Conservation (phyloP, 2,797 vertebrate genomes). For the Paguma larvata region DNA sequence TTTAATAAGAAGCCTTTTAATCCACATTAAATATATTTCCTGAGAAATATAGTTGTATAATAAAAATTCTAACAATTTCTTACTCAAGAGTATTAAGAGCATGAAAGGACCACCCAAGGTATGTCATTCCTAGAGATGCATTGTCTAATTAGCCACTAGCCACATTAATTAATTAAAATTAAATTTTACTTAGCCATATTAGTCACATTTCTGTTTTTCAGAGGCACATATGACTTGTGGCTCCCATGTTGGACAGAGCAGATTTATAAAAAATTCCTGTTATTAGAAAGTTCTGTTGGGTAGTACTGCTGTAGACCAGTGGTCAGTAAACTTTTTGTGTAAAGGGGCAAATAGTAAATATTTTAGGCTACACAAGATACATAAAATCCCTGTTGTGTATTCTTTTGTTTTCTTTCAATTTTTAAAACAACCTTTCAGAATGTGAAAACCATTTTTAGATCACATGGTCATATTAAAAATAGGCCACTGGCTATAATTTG, state of each 20-base stretch:
- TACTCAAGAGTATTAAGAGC: not conserved
- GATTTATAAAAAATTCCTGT: not conserved
- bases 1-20: not conserved
- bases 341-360: not conserved
- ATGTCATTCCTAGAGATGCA: not conserved
- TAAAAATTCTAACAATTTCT: not conserved
- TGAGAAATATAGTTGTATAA: not conserved
- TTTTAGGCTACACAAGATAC: not conserved
- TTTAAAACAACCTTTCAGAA: not conserved
- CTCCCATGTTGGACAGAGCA: not conserved
- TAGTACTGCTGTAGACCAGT: not conserved
- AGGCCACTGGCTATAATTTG: not conserved
- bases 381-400: not conserved
- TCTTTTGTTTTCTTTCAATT: not conserved
- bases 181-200: not conserved
- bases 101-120: not conserved
- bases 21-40: not conserved
- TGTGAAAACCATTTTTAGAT: constrained; percentile 9
- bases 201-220: not conserved
- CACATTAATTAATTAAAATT: not conserved
- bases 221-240: not conserved
- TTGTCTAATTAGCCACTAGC: not conserved
- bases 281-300: not conserved
- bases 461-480: not conserved
- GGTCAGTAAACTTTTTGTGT: not conserved